Percentiles rank a stretch among this genome's conserved stretches.
These are phyloP conservation scores for Melanotaenia trifasciata DNA, from an alignment of 2,797 vertebrate genomes.

Conservation along the genomic window DNA sequence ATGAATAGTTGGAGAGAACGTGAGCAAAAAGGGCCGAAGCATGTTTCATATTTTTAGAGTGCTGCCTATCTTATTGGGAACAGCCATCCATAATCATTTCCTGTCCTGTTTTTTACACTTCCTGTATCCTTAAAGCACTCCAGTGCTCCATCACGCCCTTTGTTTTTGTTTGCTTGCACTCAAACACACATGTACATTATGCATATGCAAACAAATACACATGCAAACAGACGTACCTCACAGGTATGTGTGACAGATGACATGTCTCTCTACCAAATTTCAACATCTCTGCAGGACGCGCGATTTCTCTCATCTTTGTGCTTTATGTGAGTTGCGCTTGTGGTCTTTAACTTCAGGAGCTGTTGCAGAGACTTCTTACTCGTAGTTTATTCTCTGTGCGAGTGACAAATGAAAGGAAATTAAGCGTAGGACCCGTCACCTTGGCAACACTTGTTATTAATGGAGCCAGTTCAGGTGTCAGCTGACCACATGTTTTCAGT, in stretches of 20 bases:
- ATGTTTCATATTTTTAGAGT: slow-evolving; percentile 59
- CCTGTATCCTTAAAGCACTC: slow-evolving; percentile 64
- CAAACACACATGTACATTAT: slow-evolving; percentile 3
- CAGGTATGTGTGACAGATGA: too few species aligned
- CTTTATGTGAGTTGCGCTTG: not conserved
- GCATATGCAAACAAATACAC: not conserved
- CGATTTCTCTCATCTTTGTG: not conserved
- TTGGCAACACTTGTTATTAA: slow-evolving; percentile 15
- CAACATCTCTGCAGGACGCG: not conserved
- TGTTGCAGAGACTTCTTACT: slow-evolving; percentile 35
- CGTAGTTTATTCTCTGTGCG: slow-evolving; percentile 20
- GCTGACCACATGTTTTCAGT: slow-evolving; percentile 13
- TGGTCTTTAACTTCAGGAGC: slow-evolving; percentile 23
- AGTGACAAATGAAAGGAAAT: slow-evolving; percentile 41
- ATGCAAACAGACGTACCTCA: slow-evolving; percentile 1
- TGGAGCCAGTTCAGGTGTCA: slow-evolving; percentile 39
- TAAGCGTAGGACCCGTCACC: slow-evolving; percentile 19
- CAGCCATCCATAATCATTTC: slow-evolving; percentile 77
- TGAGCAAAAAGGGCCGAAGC: slow-evolving; percentile 1
- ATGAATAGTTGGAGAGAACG: slow-evolving; percentile 16
- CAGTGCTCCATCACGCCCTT: slow-evolving; percentile 16
- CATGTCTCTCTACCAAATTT: slow-evolving; percentile 6
- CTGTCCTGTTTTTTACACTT: slow-evolving; percentile 70
- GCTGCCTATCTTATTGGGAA: slow-evolving; percentile 69
- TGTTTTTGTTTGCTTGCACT: slow-evolving; percentile 34